A percentile compares a stretch with the other conserved stretches of the same genome.
Conservation (phyloP, 2,113 vertebrate genomes). For the Albula glossodonta region DNA sequence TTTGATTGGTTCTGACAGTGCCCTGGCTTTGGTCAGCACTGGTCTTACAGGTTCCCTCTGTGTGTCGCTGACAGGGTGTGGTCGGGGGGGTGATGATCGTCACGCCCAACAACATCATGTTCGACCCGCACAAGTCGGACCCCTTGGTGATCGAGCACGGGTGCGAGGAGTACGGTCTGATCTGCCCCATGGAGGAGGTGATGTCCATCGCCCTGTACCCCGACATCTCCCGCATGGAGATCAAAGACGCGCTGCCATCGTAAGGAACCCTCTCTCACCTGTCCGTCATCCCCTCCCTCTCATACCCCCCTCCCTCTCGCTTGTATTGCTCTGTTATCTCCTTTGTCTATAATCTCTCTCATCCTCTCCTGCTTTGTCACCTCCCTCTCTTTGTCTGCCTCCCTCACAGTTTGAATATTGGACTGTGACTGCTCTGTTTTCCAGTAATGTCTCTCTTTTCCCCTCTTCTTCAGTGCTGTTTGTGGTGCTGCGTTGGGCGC, state of each 20-base stretch:
- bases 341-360: background rate
- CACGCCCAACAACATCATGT: slow-evolving; percentile 99
- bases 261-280: slow-evolving; percentile 71
- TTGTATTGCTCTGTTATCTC: background rate
- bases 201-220: slow-evolving; percentile 93
- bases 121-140: slow-evolving; percentile 97
- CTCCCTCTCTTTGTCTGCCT: background rate
- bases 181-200: slow-evolving; percentile 96
- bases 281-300: background rate
- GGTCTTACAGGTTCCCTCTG: background rate
- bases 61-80: slow-evolving; percentile 77
- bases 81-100: slow-evolving; percentile 97
- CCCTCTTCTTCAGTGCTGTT: background rate
- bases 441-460: too few species aligned
- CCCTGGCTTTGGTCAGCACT: background rate
- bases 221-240: slow-evolving; percentile 96
- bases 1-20: background rate
- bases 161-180: slow-evolving; percentile 96
- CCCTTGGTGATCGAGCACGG: slow-evolving; percentile 97
- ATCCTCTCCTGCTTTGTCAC: background rate
- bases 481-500: background rate
- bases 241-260: slow-evolving; percentile 95
- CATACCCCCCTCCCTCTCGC: background rate
- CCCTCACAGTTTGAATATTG: background rate
- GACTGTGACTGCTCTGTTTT: slow-evolving; percentile 1